Evolutionary conservation across 1,140 invertebrate species (phyloP).

Genomic region (Eubasilissa regina): DNA sequence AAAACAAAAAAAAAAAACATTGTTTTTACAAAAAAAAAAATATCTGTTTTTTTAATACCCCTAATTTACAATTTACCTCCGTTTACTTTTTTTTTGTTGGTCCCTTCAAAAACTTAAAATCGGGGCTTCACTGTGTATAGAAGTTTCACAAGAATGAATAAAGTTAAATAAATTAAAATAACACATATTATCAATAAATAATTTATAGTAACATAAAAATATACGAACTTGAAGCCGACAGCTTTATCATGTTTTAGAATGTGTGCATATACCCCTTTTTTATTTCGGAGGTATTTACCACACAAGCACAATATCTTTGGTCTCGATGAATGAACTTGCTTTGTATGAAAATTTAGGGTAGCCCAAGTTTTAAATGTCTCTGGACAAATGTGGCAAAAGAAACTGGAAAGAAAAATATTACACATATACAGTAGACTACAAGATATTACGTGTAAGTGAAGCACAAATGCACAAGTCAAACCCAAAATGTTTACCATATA

Average conservation of each 20-base stretch:
- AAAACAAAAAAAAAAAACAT: no score
- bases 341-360: slow-evolving; percentile 14
- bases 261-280: slow-evolving; percentile 6
- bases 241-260: slow-evolving; percentile 29
- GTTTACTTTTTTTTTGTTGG: no score
- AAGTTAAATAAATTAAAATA: background rate
- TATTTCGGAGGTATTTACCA: slow-evolving; percentile 18
- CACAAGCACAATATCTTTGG: slow-evolving; percentile 33
- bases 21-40: no score
- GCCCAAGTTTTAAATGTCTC: slow-evolving; percentile 22
- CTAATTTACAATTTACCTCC: no score
- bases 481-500: no score
- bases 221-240: slow-evolving; percentile 4
- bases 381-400: slow-evolving; percentile 28
- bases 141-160: background rate
- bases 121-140: no score
- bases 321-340: background rate
- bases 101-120: no score
- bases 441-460: no score
- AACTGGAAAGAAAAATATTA: slow-evolving; percentile 23
- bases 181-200: background rate
- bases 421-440: no score
- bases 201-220: background rate
- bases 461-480: no score
- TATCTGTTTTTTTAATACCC: no score